Percentiles rank a stretch among this genome's conserved stretches.
phyloP scores from a whole-genome alignment of 2,888 invertebrate species.

The Dryocosmus kuriphilus region DNA sequence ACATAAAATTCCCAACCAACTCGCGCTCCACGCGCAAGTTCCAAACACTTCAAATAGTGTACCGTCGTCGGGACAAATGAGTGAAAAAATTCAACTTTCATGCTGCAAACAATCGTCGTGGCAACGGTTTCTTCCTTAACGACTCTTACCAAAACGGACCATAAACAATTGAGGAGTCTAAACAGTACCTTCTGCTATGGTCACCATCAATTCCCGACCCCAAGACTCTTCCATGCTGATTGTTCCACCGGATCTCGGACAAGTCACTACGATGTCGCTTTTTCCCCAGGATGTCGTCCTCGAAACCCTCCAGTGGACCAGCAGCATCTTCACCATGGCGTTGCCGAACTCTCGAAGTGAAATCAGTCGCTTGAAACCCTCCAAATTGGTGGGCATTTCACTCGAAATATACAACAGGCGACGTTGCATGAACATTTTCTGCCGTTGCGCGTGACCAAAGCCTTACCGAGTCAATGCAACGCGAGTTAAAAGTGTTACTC shows the following conservation, averaged over 20 bases:
- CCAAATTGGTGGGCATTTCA: constrained; percentile 31
- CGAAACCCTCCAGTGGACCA: constrained; percentile 25
- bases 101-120: constrained; percentile 8
- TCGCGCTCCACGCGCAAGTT: neutral
- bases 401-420: constrained; percentile 35
- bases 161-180: neutral
- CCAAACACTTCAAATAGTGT: neutral
- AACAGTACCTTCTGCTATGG: neutral
- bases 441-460: constrained; percentile 49
- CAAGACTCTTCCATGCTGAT: neutral
- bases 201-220: constrained; percentile 15
- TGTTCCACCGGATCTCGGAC: neutral
- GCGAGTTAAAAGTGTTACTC: constrained; percentile 40
- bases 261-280: constrained; percentile 22
- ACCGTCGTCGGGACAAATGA: constrained; percentile 3
- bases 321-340: constrained; percentile 19
- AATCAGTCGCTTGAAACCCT: constrained; percentile 3
- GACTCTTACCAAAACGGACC: neutral
- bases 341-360: constrained; percentile 31
- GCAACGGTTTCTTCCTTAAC: constrained; percentile 8
- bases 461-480: constrained; percentile 45
- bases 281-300: neutral
- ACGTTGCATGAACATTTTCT: constrained; percentile 36
- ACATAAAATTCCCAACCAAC: neutral
- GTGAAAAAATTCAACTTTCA: constrained; percentile 2